phyloP scores from a whole-genome alignment of 2,113 vertebrate species.

The Seriola quinqueradiata region DNA sequence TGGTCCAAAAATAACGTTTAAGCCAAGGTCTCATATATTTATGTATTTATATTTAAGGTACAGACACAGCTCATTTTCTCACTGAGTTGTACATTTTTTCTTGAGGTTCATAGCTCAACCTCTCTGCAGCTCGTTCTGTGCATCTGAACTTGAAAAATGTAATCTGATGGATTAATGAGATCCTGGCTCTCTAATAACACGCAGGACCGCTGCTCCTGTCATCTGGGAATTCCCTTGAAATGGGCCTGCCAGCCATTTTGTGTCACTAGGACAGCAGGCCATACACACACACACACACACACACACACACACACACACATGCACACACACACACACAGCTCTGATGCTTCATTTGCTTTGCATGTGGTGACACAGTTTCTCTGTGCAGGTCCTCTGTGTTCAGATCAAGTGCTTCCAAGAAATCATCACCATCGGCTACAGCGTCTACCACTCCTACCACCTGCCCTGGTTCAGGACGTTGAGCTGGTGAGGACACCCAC shows the following conservation, averaged over 20 bases:
- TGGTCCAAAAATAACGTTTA: neutral
- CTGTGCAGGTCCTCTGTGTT: constrained; percentile 92
- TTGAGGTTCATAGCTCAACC: no score
- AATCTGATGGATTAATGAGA: constrained; percentile 12
- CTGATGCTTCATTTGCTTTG: neutral
- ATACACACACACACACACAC: no score
- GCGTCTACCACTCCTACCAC: constrained; percentile 97
- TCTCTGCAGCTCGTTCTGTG: neutral
- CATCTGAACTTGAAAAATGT: neutral
- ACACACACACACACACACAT: neutral
- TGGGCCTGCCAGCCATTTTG: constrained; percentile 37
- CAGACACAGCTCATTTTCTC: neutral
- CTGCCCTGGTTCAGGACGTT: constrained; percentile 98
- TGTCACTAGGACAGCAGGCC: constrained; percentile 40
- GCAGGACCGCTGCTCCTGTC: neutral
- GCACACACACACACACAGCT: neutral
- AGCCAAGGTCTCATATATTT: neutral
- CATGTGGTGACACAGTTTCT: constrained; percentile 27
- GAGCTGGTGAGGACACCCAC: constrained; percentile 90
- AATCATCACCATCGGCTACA: constrained; percentile 99
- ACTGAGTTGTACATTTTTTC: neutral
- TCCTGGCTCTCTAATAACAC: constrained; percentile 12
- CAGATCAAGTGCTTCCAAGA: constrained; percentile 99
- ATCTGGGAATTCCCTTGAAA: constrained; percentile 32
- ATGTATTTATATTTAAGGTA: neutral